phyloP scores from a whole-genome alignment of 1,140 invertebrate species.

The Pentalonia nigronervosa region DNA sequence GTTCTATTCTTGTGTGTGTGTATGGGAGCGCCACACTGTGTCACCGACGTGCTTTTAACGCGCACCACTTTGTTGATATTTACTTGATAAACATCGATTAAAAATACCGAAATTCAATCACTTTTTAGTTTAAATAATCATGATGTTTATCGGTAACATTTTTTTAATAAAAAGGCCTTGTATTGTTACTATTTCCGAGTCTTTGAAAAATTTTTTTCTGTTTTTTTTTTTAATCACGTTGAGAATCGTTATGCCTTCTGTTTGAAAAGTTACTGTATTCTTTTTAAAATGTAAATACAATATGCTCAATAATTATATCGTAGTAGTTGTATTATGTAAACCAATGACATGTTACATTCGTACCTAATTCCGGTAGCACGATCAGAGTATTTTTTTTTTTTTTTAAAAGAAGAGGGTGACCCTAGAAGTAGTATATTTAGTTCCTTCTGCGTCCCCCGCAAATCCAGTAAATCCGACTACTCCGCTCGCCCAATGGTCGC shows the following conservation, averaged over 20 bases:
- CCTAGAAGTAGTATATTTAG: no score
- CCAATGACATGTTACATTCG: not conserved
- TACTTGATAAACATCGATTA: conserved; percentile 40
- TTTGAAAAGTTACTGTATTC: not conserved
- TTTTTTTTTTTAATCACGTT: not conserved
- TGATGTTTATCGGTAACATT: not conserved
- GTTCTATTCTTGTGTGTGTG: not conserved
- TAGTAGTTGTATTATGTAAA: not conserved
- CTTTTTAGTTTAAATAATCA: not conserved
- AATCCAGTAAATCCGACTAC: no score
- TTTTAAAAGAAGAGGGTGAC: no score
- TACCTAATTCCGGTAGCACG: no score
- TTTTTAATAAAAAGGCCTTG: not conserved
- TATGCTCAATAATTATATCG: not conserved
- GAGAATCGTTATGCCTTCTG: not conserved
- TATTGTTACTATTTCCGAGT: not conserved
- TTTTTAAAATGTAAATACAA: not conserved
- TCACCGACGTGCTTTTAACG: not conserved
- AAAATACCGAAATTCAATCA: conserved; percentile 38
- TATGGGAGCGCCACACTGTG: not conserved
- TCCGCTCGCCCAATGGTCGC: no score
- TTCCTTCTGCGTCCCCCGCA: no score
- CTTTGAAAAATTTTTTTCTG: not conserved
- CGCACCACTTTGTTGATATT: conserved; percentile 27
- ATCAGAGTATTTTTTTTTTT: not conserved